phyloP scores from a whole-genome alignment of 2,797 vertebrate genomes.

The Ficedula albicollis region DNA sequence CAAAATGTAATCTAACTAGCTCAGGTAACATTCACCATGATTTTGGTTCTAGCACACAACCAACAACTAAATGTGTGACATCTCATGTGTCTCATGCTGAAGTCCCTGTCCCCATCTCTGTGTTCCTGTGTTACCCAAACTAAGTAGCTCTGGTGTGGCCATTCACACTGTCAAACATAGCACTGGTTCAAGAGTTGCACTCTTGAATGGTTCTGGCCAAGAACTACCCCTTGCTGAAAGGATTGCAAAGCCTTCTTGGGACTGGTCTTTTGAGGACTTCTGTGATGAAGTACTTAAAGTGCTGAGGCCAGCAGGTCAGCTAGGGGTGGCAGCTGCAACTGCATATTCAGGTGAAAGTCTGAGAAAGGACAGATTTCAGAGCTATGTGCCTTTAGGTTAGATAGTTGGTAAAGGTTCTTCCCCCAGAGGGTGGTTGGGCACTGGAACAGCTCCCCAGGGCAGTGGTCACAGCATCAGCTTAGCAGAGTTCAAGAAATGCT shows the following conservation, averaged over 20 bases:
- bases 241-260: neutral
- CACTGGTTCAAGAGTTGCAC: neutral
- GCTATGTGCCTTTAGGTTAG: neutral
- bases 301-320: neutral
- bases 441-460: neutral
- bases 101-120: neutral
- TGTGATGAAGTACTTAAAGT: neutral
- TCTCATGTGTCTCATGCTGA: neutral
- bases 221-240: neutral
- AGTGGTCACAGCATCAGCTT: neutral
- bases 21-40: neutral
- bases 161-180: neutral
- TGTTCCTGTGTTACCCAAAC: neutral
- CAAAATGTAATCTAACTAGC: neutral
- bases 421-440: accelerated
- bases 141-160: neutral
- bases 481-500: neutral
- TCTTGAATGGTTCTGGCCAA: neutral
- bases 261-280: neutral
- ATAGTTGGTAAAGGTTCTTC: neutral
- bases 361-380: neutral
- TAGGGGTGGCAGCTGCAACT: neutral
- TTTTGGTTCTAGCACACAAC: neutral
- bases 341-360: neutral
- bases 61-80: neutral